Base-by-base conservation (phyloP, 2,888 invertebrate species). In the Keiferia lycopersicella region DNA sequence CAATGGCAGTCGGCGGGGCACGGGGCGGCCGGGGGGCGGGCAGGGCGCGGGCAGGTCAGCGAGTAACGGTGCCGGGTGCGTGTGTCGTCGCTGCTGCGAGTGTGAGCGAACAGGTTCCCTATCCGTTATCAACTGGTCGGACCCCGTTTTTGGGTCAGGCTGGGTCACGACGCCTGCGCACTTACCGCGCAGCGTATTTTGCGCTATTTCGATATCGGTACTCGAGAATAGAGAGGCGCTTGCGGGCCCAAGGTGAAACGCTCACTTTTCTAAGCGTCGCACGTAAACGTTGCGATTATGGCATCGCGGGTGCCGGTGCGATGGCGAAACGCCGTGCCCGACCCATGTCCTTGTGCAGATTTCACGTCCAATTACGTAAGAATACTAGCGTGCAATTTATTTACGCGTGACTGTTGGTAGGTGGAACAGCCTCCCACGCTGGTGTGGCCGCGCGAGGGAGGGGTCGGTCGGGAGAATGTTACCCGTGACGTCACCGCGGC, bases 111-210 rank as follows among this genome's bases (percentile, higher is more conserved):
- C 88, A 85, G 85, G 88, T 88, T 86, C 84, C 74, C 80, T 80
- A 84, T 85, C 88, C 86, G 87, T 84, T 85, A 87, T 86, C 83
- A 84, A 84, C 80, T 82, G 80, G 83, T 79, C 84, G 80, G 79
- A 79, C 74, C 82, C 79, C 79, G 86, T 84, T 90, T 90, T 90
- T 91, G 87, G 91, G 91, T 91, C 91, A 89, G 84, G 80, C 81
- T 88, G 79, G 91, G 91, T 91, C 91, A 91, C 80, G 84, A 85
- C 91, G 91, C 91, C 86, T 91, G 91, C 91, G 77, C 75, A 75
- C 76, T 77, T 81, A 82, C 83, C 77, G 79, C 79, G 73, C 69
- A 83, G 79, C 78, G 77, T 78, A 83, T 82, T 82, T 83, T 81
- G 80, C 78, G 79, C 79, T 82, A 82, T 87, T 87, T 84, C 81